Percentiles rank a stretch among this genome's conserved stretches.
These are phyloP conservation scores for Caradrina kadenii DNA, from an alignment of 2,888 invertebrate genomes.

Conservation along the genomic window DNA sequence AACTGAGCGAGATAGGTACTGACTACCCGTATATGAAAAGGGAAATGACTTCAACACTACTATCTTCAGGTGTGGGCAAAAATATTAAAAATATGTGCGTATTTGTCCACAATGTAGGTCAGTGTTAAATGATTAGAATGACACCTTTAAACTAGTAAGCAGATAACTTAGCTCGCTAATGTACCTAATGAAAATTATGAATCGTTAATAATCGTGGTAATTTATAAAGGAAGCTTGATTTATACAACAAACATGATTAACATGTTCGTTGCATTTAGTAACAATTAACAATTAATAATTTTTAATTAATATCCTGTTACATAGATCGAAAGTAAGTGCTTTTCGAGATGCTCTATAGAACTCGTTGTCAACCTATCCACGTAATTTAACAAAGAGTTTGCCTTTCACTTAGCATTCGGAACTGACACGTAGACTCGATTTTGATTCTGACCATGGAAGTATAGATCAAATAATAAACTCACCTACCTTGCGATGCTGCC, in stretches of 20 bases:
- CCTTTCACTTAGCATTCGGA: slow-evolving; percentile 88
- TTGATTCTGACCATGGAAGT: slow-evolving; percentile 74
- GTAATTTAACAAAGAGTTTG: slow-evolving; percentile 86
- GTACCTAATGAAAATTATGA: slow-evolving; percentile 33
- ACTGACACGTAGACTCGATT: slow-evolving; percentile 88
- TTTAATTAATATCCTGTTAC: slow-evolving; percentile 45
- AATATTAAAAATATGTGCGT: slow-evolving; percentile 41
- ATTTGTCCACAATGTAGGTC: slow-evolving; percentile 60
- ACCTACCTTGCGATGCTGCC: slow-evolving; percentile 79
- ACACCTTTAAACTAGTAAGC: slow-evolving; percentile 39
- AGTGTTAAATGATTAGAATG: slow-evolving; percentile 56
- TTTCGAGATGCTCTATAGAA: slow-evolving; percentile 66
- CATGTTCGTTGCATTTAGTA: slow-evolving; percentile 32
- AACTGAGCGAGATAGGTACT: slow-evolving; percentile 2
- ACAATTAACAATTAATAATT: slow-evolving; percentile 30
- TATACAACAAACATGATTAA: slow-evolving; percentile 35
- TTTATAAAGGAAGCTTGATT: slow-evolving; percentile 32
- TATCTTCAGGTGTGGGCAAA: slow-evolving; percentile 54
- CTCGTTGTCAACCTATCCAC: slow-evolving; percentile 77
- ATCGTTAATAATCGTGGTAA: slow-evolving; percentile 19
- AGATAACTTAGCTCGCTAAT: slow-evolving; percentile 43
- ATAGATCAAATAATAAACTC: slow-evolving; percentile 71
- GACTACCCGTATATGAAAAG: slow-evolving; percentile 39
- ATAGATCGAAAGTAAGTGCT: slow-evolving; percentile 54
- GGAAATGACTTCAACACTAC: slow-evolving; percentile 29